Conservation (phyloP, 2,797 vertebrate genomes). For the Clarias platycephalus region DNA sequence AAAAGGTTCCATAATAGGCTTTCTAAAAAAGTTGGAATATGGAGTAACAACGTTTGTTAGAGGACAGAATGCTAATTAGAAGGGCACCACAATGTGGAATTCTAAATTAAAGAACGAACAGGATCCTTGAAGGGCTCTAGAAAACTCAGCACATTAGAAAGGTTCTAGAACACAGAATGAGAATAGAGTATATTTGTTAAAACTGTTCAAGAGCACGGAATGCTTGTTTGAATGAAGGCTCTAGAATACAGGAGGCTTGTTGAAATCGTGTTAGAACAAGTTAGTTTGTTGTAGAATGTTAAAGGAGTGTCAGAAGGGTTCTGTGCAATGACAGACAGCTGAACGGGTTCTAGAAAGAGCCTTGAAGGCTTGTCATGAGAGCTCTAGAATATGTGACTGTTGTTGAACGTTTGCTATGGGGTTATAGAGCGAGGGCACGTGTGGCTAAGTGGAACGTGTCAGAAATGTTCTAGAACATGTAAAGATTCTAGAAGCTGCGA, state of each 20-base stretch:
- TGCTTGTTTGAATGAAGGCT: not conserved
- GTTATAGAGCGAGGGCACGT: not conserved
- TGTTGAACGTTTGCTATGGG: not conserved
- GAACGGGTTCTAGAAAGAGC: not conserved
- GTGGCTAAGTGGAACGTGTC: not conserved
- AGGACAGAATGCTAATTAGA: not conserved
- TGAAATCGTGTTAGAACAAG: not conserved
- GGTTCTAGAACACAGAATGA: constrained; percentile 10
- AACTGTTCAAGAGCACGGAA: not conserved
- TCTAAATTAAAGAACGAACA: not conserved
- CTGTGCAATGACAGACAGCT: not conserved
- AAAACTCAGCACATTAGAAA: not conserved
- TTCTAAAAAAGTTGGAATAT: no score
- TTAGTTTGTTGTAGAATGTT: not conserved
- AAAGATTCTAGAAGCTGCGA: constrained; percentile 17
- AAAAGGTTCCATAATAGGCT: not conserved
- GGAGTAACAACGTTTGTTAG: constrained; percentile 17
- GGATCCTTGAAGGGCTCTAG: not conserved
- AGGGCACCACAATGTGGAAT: not conserved
- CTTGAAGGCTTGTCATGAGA: not conserved
- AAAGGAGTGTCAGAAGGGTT: not conserved
- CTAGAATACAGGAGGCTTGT: not conserved
- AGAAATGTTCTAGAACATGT: constrained; percentile 36
- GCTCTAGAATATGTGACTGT: constrained; percentile 40
- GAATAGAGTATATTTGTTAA: no score